Percentiles rank a stretch among this genome's conserved stretches.
Evolutionary conservation across 2,797 vertebrate species (phyloP).

Genomic region (Sylvia borin): DNA sequence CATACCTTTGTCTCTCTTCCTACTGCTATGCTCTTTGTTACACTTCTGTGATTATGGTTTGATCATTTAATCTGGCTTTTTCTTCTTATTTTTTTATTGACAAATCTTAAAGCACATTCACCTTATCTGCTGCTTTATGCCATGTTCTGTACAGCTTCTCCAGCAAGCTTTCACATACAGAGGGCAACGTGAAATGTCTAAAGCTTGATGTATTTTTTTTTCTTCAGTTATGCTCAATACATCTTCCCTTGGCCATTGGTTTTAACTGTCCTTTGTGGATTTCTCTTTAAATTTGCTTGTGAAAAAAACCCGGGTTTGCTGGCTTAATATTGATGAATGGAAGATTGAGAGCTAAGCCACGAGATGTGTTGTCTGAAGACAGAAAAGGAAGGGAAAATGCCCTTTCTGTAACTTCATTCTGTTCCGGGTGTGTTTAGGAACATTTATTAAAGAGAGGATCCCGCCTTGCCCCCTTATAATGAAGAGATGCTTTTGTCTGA

Average conservation of each 20-base stretch:
- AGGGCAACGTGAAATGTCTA: background rate
- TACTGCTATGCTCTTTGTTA: fast-evolving
- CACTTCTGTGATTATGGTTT: fast-evolving
- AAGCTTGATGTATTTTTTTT: background rate
- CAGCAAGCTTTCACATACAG: background rate
- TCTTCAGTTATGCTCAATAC: background rate
- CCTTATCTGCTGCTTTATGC: fast-evolving
- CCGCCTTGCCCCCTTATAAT: fast-evolving
- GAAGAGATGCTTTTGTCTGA: background rate
- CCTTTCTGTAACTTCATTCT: background rate
- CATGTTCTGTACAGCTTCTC: background rate
- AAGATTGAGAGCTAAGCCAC: background rate
- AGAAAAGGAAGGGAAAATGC: background rate
- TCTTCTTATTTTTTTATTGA: background rate
- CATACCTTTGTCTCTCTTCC: background rate
- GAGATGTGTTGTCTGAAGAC: background rate
- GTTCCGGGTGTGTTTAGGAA: background rate
- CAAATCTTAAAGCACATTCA: background rate
- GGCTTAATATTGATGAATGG: background rate
- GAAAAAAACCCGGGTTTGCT: background rate
- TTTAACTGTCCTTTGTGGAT: background rate
- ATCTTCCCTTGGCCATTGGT: background rate
- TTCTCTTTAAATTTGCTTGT: background rate
- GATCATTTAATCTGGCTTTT: background rate
- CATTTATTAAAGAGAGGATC: background rate